These are phyloP conservation scores for Diaprepes abbreviatus DNA, from an alignment of 2,888 invertebrate genomes.

Conservation along the genomic window DNA sequence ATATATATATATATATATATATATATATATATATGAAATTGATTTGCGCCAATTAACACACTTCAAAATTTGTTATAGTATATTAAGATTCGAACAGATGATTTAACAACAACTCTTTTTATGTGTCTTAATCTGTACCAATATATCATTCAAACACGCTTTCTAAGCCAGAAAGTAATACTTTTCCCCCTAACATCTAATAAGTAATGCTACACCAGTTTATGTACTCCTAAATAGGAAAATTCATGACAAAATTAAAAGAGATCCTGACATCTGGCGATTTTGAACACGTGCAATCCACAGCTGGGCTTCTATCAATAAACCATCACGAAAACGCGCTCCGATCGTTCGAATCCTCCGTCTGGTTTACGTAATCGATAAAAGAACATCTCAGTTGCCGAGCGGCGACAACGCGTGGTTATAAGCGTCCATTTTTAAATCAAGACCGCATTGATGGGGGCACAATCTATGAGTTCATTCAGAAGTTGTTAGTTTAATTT, in stretches of 20 bases:
- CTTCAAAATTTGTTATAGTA: no score
- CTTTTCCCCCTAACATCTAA: constrained; percentile 3
- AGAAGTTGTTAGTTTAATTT: constrained; percentile 26
- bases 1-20: no score
- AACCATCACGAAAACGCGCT: neutral
- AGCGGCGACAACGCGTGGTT: neutral
- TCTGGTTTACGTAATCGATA: constrained; percentile 15
- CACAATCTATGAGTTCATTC: constrained; percentile 42
- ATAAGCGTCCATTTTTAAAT: constrained; percentile 13
- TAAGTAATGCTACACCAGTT: constrained; percentile 16
- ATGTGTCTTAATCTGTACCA: no score
- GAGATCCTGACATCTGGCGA: constrained; percentile 41
- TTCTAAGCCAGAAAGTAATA: neutral
- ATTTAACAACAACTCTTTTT: no score
- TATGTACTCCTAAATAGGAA: constrained; percentile 26
- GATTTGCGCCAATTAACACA: no score
- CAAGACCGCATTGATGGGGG: constrained; percentile 30
- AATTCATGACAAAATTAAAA: constrained; percentile 44
- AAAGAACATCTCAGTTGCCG: neutral
- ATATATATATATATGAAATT: no score
- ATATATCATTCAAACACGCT: no score
- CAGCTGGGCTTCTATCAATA: constrained; percentile 46
- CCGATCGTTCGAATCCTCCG: neutral
- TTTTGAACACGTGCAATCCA: constrained; percentile 40
- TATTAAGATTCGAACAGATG: no score